These are phyloP conservation scores for Achlya flavicornis DNA, from an alignment of 2,888 invertebrate species.

Conservation along the genomic window DNA sequence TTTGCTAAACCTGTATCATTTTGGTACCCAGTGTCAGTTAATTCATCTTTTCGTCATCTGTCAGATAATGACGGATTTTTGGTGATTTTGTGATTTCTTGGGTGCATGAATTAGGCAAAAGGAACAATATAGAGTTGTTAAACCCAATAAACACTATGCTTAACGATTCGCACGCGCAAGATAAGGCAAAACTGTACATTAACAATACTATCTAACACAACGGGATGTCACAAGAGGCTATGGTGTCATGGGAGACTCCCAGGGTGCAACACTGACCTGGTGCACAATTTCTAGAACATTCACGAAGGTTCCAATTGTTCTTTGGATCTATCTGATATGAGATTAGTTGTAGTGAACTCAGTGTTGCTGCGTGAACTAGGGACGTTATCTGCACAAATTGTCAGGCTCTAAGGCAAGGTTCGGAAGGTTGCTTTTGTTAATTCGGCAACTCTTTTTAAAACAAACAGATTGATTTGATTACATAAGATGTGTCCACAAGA, in stretches of 20 bases:
- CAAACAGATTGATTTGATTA: background rate
- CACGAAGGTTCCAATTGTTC: slow-evolving; percentile 11
- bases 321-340: background rate
- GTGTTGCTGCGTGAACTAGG: too few relatives aligned
- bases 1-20: too few relatives aligned
- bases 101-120: too few relatives aligned
- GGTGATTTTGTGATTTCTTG: too few relatives aligned
- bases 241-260: slow-evolving; percentile 34
- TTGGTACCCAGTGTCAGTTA: too few relatives aligned
- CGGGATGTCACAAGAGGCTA: slow-evolving; percentile 32
- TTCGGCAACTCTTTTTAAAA: too few relatives aligned
- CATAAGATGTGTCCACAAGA: too few relatives aligned
- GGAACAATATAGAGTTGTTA: background rate
- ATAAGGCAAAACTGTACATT: slow-evolving; percentile 21
- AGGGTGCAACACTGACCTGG: slow-evolving; percentile 15
- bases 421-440: background rate
- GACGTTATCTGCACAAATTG: too few relatives aligned
- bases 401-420: background rate
- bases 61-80: too few relatives aligned
- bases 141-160: slow-evolving; percentile 31
- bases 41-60: too few relatives aligned
- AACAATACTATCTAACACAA: slow-evolving; percentile 22
- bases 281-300: slow-evolving; percentile 8
- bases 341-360: background rate
- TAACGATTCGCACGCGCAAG: slow-evolving; percentile 29